Percentiles rank a stretch among this genome's conserved stretches.
Evolutionary conservation across 2,888 invertebrate genomes (phyloP).

Genomic region (Phyto melanocephala): DNA sequence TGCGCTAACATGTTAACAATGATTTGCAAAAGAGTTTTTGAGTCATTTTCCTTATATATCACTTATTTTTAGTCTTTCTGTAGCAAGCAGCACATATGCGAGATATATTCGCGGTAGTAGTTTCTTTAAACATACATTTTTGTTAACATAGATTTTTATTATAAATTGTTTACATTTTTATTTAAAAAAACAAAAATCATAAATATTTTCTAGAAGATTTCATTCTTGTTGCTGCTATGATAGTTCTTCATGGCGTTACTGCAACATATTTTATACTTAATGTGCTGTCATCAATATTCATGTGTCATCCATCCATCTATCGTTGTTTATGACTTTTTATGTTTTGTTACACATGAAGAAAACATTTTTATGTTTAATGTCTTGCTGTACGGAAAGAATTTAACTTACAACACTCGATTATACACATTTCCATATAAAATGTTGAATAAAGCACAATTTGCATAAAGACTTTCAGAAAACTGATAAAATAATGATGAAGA

Average conservation of each 20-base stretch:
- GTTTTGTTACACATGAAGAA: conserved; percentile 7
- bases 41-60: background rate
- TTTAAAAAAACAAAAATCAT: conserved; percentile 16
- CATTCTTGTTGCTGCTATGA: background rate
- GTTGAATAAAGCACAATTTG: background rate
- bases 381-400: too few relatives aligned
- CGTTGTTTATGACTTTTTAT: background rate
- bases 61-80: background rate
- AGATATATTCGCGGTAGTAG: background rate
- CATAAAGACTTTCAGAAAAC: background rate
- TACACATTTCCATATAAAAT: too few relatives aligned
- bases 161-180: conserved; percentile 37
- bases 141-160: conserved; percentile 23
- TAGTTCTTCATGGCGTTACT: background rate
- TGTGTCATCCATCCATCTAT: conserved; percentile 25
- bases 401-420: too few relatives aligned
- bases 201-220: background rate
- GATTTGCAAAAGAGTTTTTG: too few relatives aligned
- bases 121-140: background rate
- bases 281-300: conserved; percentile 49
- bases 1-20: too few relatives aligned
- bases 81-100: background rate
- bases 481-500: background rate
- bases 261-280: background rate
- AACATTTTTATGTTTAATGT: conserved; percentile 19